phyloP scores from a whole-genome alignment of 2,113 vertebrate genomes.

The Phylloscopus whistleri region DNA sequence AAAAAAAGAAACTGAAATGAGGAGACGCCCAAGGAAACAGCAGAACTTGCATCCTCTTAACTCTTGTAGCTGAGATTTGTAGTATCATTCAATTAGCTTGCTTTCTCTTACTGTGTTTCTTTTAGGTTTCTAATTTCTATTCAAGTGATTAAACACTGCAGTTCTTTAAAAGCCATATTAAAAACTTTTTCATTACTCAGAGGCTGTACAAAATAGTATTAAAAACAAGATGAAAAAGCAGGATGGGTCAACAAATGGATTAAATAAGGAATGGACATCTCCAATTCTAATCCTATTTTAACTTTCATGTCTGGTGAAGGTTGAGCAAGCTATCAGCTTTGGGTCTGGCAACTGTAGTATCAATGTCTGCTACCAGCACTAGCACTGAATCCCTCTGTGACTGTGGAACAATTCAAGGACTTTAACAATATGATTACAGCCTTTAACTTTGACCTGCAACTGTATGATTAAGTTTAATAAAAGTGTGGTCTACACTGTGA shows the following conservation, averaged over 20 bases:
- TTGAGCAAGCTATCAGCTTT: background rate
- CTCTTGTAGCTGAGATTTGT: background rate
- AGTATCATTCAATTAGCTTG: background rate
- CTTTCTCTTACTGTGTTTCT: background rate
- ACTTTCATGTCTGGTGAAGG: background rate
- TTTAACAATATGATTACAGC: background rate
- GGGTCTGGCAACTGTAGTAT: background rate
- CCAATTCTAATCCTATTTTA: background rate
- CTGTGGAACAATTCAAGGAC: background rate
- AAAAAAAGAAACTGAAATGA: background rate
- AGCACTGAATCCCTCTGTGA: background rate
- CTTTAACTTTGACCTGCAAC: background rate
- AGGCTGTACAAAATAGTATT: background rate
- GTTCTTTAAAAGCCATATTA: background rate
- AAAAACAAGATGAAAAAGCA: background rate
- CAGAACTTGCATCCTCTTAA: background rate
- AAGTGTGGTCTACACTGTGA: background rate
- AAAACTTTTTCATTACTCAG: background rate
- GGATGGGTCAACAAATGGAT: background rate
- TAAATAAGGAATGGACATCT: background rate
- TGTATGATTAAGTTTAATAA: background rate
- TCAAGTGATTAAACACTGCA: background rate
- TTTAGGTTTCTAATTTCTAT: background rate
- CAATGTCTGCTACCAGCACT: background rate
- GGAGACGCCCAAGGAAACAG: background rate